Evolutionary conservation across 2,797 vertebrate species (phyloP).

Genomic region (Leptatherina wallacei): DNA sequence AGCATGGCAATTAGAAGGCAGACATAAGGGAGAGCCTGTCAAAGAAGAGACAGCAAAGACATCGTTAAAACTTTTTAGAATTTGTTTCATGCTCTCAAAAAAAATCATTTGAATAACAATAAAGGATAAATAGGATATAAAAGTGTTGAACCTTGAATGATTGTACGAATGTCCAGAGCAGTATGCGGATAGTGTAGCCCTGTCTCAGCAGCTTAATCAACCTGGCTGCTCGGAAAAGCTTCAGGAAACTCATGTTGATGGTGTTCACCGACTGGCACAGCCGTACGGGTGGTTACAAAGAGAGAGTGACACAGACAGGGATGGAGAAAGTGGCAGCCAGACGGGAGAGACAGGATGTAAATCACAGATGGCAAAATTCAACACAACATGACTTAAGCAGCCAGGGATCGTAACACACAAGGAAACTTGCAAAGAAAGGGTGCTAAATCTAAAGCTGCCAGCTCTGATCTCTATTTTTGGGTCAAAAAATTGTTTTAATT

Average conservation of each 20-base stretch:
- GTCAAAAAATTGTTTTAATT: slow-evolving; percentile 41
- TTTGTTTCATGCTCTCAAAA: not conserved
- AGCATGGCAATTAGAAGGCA: slow-evolving; percentile 99
- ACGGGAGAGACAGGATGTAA: slow-evolving; percentile 55
- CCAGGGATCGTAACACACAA: slow-evolving; percentile 44
- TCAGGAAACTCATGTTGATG: slow-evolving; percentile 99
- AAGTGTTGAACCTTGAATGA: slow-evolving; percentile 91
- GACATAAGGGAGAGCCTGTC: slow-evolving; percentile 97
- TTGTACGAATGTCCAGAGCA: slow-evolving; percentile 99
- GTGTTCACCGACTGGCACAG: slow-evolving; percentile 90
- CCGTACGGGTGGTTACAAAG: slow-evolving; percentile 31
- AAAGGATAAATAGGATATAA: not conserved
- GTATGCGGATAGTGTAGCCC: slow-evolving; percentile 97
- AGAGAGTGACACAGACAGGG: slow-evolving; percentile 32
- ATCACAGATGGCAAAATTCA: slow-evolving; percentile 68
- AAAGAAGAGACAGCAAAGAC: slow-evolving; percentile 56
- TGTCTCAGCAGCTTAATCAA: slow-evolving; percentile 97
- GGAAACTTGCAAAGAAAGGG: slow-evolving; percentile 45
- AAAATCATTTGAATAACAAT: not conserved
- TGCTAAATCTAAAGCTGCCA: slow-evolving; percentile 5
- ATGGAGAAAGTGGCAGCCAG: slow-evolving; percentile 52
- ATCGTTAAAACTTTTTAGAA: slow-evolving; percentile 3
- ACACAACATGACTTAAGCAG: slow-evolving; percentile 68
- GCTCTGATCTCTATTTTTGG: slow-evolving; percentile 22
- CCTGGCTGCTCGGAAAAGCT: slow-evolving; percentile 94